Conservation (phyloP, 64 coral and sea anemone genomes). For the Trachythela sp. region DNA sequence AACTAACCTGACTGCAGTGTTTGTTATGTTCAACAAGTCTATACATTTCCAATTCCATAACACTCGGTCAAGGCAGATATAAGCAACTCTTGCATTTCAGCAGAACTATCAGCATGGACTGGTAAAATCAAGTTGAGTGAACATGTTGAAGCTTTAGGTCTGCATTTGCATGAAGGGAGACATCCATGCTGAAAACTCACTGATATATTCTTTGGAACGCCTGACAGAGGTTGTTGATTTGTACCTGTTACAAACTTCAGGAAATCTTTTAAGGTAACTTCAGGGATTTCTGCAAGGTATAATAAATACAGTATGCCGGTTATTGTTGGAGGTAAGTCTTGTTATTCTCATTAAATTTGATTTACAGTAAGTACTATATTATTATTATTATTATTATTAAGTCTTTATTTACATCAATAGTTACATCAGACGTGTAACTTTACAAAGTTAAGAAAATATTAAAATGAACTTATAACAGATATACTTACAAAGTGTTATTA, state of each 20-base stretch:
- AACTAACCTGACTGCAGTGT: not conserved
- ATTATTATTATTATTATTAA: no score
- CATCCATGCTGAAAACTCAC: constrained; percentile 9
- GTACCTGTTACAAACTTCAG: constrained; percentile 22
- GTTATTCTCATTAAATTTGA: no score
- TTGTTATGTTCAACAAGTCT: not conserved
- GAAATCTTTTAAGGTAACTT: constrained; percentile 14
- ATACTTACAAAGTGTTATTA: no score
- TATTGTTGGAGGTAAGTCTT: no score
- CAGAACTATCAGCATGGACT: not conserved
- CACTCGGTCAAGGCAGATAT: constrained; percentile 4
- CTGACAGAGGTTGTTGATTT: constrained; percentile 3
- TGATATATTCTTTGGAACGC: not conserved
- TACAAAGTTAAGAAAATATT: no score
- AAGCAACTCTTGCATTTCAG: not conserved
- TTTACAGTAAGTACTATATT: no score
- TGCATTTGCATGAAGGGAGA: not conserved
- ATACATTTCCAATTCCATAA: constrained; percentile 27
- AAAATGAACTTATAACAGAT: no score
- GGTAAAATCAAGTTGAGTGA: constrained; percentile 4
- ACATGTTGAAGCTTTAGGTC: constrained; percentile 20
- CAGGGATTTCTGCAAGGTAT: not conserved
- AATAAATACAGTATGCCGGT: no score
- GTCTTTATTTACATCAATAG: no score
- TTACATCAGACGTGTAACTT: no score